These are phyloP conservation scores for Zoanthus solanderi DNA, from an alignment of 92 coral and sea anemone genomes.

Conservation along the genomic window DNA sequence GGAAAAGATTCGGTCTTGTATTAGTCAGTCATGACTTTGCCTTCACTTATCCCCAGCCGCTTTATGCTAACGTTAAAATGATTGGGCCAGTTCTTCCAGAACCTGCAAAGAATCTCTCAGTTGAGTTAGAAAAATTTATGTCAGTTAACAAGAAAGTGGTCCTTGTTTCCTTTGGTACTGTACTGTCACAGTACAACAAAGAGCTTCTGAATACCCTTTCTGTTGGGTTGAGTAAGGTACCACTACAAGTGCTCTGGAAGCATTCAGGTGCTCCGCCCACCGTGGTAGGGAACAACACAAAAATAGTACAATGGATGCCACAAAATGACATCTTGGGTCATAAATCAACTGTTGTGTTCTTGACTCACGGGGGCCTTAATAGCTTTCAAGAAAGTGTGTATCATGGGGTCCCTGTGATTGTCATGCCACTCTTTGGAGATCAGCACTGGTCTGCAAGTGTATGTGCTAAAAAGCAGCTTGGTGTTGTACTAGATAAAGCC, in stretches of 20 bases:
- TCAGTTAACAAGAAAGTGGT: conserved; percentile 30
- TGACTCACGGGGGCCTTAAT: conserved; percentile 56
- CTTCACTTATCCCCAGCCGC: conserved; percentile 37
- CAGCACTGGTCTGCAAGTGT: conserved; percentile 50
- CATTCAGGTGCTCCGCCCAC: conserved; percentile 29
- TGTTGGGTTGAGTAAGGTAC: conserved; percentile 43
- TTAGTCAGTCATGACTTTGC: conserved; percentile 56
- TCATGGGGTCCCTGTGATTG: conserved; percentile 49
- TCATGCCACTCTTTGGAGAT: conserved; percentile 47
- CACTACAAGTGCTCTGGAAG: conserved; percentile 56
- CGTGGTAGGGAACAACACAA: conserved; percentile 38
- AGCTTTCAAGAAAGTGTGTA: conserved; percentile 56
- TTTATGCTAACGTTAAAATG: conserved; percentile 48
- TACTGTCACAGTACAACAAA: conserved; percentile 28
- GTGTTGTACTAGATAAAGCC: conserved; percentile 45
- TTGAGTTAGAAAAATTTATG: conserved; percentile 42
- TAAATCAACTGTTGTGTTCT: conserved; percentile 40
- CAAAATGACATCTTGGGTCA: conserved; percentile 57
- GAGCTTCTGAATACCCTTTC: conserved; percentile 41
- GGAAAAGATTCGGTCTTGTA: conserved; percentile 44
- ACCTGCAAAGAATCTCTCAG: conserved; percentile 45
- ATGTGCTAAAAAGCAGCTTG: conserved; percentile 40
- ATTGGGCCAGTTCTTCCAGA: conserved; percentile 59
- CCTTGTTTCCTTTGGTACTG: conserved; percentile 59
- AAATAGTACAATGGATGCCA: conserved; percentile 56